These are phyloP conservation scores for Sebastes reedi DNA, from an alignment of 2,797 vertebrate genomes.

Conservation along the genomic window DNA sequence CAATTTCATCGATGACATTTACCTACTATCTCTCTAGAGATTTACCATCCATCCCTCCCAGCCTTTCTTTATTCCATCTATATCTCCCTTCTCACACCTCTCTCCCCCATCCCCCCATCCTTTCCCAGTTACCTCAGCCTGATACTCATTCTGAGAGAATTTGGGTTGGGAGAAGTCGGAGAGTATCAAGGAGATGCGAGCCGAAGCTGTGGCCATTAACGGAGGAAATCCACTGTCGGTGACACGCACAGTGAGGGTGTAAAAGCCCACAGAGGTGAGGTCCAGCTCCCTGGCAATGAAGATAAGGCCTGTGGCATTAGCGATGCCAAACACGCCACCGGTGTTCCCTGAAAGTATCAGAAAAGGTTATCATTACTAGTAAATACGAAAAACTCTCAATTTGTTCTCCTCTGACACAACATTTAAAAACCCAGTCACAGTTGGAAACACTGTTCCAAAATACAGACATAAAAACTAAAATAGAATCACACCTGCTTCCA, in stretches of 20 bases:
- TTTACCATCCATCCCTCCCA: constrained; percentile 4
- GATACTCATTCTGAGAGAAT: constrained; percentile 91
- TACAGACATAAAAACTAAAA: neutral
- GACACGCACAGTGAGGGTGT: constrained; percentile 90
- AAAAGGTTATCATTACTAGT: constrained; percentile 20
- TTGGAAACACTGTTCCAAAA: neutral
- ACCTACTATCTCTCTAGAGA: neutral
- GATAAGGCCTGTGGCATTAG: constrained; percentile 90
- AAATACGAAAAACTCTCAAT: constrained; percentile 9
- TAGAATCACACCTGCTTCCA: constrained; percentile 90
- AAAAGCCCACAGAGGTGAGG: constrained; percentile 86
- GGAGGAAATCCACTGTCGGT: constrained; percentile 90
- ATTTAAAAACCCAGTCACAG: neutral
- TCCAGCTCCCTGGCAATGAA: constrained; percentile 90
- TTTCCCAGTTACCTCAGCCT: constrained; percentile 82
- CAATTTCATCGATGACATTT: neutral
- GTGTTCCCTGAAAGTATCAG: constrained; percentile 87
- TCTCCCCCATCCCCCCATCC: neutral
- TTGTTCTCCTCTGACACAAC: neutral
- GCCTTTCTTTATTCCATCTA: neutral
- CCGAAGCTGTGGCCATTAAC: constrained; percentile 89
- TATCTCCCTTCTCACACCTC: neutral
- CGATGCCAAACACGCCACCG: constrained; percentile 89
- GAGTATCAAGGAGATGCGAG: constrained; percentile 86
- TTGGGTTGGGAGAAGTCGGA: constrained; percentile 92